Evolutionary conservation across 2,797 vertebrate genomes (phyloP), one percentile per base, ranked within the genome.

Genomic region (Enteromius fasciolatus): DNA sequence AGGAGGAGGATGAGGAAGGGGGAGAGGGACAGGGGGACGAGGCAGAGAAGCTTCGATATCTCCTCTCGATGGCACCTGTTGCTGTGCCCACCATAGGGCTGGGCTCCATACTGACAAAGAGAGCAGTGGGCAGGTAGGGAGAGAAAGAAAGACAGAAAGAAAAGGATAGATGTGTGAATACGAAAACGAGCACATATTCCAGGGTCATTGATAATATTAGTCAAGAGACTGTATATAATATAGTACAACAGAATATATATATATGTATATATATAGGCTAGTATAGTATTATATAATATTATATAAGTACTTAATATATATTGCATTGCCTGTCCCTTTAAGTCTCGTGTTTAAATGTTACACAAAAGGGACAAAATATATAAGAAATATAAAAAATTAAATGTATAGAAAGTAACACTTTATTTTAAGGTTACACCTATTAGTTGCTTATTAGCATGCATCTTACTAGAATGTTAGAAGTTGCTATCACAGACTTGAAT

Each of bases 81-180:
- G 92, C 93, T 90, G 93, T 94, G 92, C 93, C 93, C 87, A 92
- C 93, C 88, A 88, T 91, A 90, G 91, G 91, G 87, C 91, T 91
- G 92, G 89, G 89, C 90, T 93, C 93, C 92, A 93, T 84, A 91
- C 93, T 93, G 87, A 91, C 92, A 88, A 91, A 94, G 91, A 87
- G 91, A 79, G 80, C 63, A 90, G 90, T 90, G 90, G 86, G 69
- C 93, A 95, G 94, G 94, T 94, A 94, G 39, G 91, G 88, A 90
- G 52, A 6, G 88, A 67, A 80, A 79, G 69, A 52, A 50, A 67
- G 61, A 61, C 74, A 77, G 46, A 20, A 31, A 50, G 28, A 33
- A 18, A 64, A n/a, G 59, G 5, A 50, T 66, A 66, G 41, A 66
- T 66, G 61, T 6, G 28, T 46, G 5, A 44, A 15, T 77, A 33